Conservation (phyloP, 2,888 invertebrate species). For the Xanthia togata region DNA sequence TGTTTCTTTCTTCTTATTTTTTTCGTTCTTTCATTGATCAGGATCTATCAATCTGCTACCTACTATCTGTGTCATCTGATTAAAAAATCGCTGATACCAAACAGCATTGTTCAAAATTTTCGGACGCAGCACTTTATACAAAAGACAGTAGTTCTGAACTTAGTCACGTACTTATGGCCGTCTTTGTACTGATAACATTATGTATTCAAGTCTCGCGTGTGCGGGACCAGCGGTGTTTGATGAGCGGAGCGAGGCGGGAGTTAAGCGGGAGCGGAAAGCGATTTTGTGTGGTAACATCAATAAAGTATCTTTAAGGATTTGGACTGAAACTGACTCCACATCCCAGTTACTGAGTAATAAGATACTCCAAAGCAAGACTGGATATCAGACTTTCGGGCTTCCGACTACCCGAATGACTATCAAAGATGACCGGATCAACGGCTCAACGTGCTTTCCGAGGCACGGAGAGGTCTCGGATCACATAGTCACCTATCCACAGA, state of each 20-base stretch:
- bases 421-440: too few species aligned
- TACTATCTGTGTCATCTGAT: neutral
- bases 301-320: neutral
- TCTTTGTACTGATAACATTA: conserved; percentile 54
- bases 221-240: conserved; percentile 26
- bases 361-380: too few species aligned
- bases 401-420: too few species aligned
- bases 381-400: too few species aligned
- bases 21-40: too few species aligned
- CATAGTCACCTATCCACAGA: too few species aligned
- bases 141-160: conserved; percentile 12
- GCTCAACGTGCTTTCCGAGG: too few species aligned
- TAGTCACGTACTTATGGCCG: conserved; percentile 50
- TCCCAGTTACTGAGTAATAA: too few species aligned
- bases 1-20: too few species aligned
- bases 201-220: conserved; percentile 50
- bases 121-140: conserved; percentile 36
- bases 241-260: conserved; percentile 1
- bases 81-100: conserved; percentile 30
- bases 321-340: too few species aligned
- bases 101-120: conserved; percentile 47
- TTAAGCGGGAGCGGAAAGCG: conserved; percentile 27
- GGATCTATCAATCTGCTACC: neutral
- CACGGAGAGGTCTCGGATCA: too few species aligned
- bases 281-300: neutral